Evolutionary conservation across 1,140 invertebrate species (phyloP).

Genomic region (Hycleus phaleratus): DNA sequence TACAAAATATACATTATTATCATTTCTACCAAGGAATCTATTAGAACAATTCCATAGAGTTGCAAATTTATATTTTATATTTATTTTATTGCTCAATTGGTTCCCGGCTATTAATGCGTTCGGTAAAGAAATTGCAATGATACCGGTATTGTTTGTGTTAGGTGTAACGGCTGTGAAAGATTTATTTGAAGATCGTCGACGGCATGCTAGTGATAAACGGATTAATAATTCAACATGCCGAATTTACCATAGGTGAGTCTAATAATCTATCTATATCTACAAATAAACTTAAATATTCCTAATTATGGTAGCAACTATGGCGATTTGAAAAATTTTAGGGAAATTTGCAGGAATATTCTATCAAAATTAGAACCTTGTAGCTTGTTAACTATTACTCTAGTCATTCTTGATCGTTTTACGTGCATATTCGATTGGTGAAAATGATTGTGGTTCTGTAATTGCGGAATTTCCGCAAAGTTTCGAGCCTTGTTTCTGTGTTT

Average conservation of each 20-base stretch:
- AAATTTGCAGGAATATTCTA: no score
- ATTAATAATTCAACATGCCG: conserved; percentile 90
- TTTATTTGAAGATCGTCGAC: conserved; percentile 87
- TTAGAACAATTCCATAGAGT: conserved; percentile 97
- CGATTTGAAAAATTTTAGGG: no score
- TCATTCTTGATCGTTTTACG: no score
- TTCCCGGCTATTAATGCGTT: conserved; percentile 90
- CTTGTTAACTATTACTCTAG: no score
- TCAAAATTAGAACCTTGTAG: no score
- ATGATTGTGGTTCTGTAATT: no score
- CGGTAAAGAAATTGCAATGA: conserved; percentile 92
- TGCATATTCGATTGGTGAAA: no score
- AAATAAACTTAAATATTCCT: no score
- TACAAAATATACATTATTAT: conserved; percentile 91
- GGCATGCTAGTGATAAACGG: conserved; percentile 82
- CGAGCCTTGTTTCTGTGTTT: no score
- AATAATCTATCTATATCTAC: no score
- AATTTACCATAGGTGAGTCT: conserved; percentile 80
- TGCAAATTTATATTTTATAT: conserved; percentile 97
- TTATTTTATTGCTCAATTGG: conserved; percentile 94
- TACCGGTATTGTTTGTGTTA: conserved; percentile 90
- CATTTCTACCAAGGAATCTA: conserved; percentile 93
- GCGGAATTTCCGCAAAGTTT: no score
- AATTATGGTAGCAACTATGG: no score
- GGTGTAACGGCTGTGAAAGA: conserved; percentile 96